Evolutionary conservation across 1,140 invertebrate species (phyloP), one percentile per base, ranked within the genome.

Genomic region (Euborellia annulipes): DNA sequence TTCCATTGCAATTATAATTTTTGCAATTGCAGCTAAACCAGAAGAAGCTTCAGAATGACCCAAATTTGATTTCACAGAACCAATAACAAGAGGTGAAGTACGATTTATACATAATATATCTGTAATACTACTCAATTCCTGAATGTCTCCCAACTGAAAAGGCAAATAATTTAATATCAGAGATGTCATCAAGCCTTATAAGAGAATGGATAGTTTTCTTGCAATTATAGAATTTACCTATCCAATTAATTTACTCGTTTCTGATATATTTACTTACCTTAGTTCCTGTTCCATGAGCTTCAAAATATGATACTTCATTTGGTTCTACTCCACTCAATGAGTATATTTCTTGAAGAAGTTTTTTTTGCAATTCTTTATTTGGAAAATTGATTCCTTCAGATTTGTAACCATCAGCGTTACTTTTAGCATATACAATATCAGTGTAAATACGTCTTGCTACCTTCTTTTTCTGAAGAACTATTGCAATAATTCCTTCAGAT

Each of bases 241-340:
- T n/a, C n/a, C n/a, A 18, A 14, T n/a, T 11, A 16, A 34, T 8
- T 11, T 17, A 11, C 2, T 17, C 6, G 23, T 41, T 21, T 44
- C 14, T 4, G n/a, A 9, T 16, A 6, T 3, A 19, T 3, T 2
- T 47, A 9, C n/a, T 27, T 38, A 11, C 67, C 50, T 71, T 54
- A 0, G 77, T 79, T 14, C 76, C 77, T 16, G 76, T 79, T 4
- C 74, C 76, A 58, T 78, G 76, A 30, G 72, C 70, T 54, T 78
- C 76, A 21, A 79, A 65, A 54, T 75, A 78, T 1, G 55, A 55
- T 6, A 77, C 68, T 8, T 56, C 47, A 22, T 52, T 52, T 6
- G 75, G 74, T 51, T 69, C 60, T 16, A 78, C 49, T 27, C 64
- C 62, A 16, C 67, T 63, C 46, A 73, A 69, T 19, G 50, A 51